phyloP scores from a whole-genome alignment of 2,797 vertebrate genomes.

The Notolabrus celidotus region DNA sequence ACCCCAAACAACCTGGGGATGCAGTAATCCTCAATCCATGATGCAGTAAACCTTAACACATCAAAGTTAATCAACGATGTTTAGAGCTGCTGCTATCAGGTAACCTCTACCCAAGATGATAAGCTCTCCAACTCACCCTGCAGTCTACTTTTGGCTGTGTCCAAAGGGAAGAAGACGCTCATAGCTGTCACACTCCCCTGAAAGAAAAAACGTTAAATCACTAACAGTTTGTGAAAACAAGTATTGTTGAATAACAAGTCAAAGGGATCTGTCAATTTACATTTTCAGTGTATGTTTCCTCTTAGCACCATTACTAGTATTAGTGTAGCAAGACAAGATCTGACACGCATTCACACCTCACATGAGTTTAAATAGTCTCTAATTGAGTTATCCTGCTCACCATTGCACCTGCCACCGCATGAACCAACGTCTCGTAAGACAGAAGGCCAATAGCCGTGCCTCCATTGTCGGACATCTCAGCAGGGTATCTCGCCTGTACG shows the following conservation, averaged over 20 bases:
- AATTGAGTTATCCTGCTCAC: slow-evolving; percentile 68
- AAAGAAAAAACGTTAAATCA: slow-evolving; percentile 18
- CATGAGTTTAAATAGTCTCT: neutral
- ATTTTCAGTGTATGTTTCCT: too few species aligned
- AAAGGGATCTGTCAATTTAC: neutral
- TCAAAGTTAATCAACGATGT: neutral
- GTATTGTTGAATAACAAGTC: neutral
- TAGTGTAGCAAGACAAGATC: neutral
- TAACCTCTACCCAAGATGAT: slow-evolving; percentile 30
- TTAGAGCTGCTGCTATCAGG: slow-evolving; percentile 14
- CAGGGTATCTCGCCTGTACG: slow-evolving; percentile 9
- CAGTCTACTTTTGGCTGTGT: slow-evolving; percentile 87
- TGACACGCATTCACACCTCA: neutral
- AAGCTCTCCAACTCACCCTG: slow-evolving; percentile 81
- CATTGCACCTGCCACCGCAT: slow-evolving; percentile 86
- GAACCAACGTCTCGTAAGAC: slow-evolving; percentile 88
- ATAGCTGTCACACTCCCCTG: slow-evolving; percentile 88
- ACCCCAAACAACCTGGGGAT: neutral
- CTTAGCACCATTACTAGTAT: neutral
- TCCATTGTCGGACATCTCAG: slow-evolving; percentile 76
- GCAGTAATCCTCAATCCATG: neutral
- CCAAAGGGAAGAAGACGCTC: slow-evolving; percentile 87
- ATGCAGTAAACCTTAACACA: neutral
- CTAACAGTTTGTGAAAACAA: neutral
- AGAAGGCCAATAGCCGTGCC: slow-evolving; percentile 72